Evolutionary conservation across 1,140 invertebrate genomes (phyloP).

Genomic region (Epicauta chinensis): DNA sequence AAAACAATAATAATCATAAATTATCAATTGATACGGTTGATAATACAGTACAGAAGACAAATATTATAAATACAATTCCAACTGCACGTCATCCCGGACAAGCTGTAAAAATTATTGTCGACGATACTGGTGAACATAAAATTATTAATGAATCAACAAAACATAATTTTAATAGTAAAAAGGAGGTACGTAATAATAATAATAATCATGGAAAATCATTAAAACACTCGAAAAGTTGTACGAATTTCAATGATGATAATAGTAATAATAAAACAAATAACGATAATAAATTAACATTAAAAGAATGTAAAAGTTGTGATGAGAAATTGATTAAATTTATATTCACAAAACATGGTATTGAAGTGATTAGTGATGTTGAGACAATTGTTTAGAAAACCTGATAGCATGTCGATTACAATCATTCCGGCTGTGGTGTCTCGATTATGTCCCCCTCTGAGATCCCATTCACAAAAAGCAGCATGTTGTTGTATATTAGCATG

Average conservation of each 20-base stretch:
- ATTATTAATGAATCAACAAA: conserved; percentile 26
- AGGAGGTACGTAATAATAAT: conserved; percentile 39
- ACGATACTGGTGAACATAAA: conserved; percentile 43
- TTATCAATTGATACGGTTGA: conserved; percentile 34
- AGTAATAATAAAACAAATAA: conserved; percentile 3
- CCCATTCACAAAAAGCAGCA: not conserved
- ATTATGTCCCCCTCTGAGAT: not conserved
- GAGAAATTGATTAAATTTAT: conserved; percentile 64
- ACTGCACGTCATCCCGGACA: conserved; percentile 44
- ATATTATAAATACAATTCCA: conserved; percentile 28
- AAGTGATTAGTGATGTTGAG: conserved; percentile 68
- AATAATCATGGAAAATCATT: conserved; percentile 25
- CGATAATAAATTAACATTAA: conserved; percentile 35
- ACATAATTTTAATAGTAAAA: conserved; percentile 7
- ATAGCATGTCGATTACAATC: not conserved
- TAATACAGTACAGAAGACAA: conserved; percentile 38
- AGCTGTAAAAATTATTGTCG: conserved; percentile 50
- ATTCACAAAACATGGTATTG: conserved; percentile 64
- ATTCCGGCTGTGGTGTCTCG: not conserved
- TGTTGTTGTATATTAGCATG: conserved; percentile 18
- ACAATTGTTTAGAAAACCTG: conserved; percentile 54
- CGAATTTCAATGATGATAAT: conserved; percentile 37
- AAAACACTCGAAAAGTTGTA: conserved; percentile 37
- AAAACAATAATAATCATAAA: conserved; percentile 3
- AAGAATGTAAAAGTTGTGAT: conserved; percentile 48